Evolutionary conservation across 2,888 invertebrate genomes (phyloP), one percentile per base, ranked within the genome.

Genomic region (Chorisops tibialis): DNA sequence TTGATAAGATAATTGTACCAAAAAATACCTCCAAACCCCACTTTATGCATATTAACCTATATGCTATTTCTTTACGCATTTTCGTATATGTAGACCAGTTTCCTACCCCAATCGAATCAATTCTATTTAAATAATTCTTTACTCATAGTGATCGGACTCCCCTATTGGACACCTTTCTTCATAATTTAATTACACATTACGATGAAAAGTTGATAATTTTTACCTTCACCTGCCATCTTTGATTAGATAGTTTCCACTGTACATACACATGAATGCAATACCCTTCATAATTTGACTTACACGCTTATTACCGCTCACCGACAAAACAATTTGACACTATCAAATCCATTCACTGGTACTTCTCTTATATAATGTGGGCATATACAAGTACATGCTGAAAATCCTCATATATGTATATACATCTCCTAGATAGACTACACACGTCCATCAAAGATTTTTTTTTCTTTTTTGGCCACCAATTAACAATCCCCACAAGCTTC

Each of bases 121-220:
- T 30, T 30, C 7, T 9, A 7, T 9, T 2, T 30, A 7, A 30
- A 2, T 7, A 30, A 30, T 30, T 30, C 30, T 30, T 7, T 30
- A 30, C 7, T 30, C 7, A 9, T 7, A 7, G 30, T 30, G 30
- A 30, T 30, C 30, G 30, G 30, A 30, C 30, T 30, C 30, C 9
- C 30, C 1, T 9, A 30, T 30, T 30, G 30, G 30, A 30, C 30
- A 30, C 30, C 30, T 30, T 2, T 30, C 5, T 5, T 9, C 21
- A 19, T 65, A 63, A 63, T 61, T 61, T 59, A 62, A 62, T 64
- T 64, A 64, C 61, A 59, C 56, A 43, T 63, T 43, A 30, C 21
- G 35, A 61, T 49, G 61, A 49, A 60, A 51, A 58, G 45, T 59
- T 48, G 52, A 61, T 64, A 61, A 59, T 64, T 61, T 61, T 39